phyloP scores from a whole-genome alignment of 2,797 vertebrate genomes.

The Enteromius treurensis region DNA sequence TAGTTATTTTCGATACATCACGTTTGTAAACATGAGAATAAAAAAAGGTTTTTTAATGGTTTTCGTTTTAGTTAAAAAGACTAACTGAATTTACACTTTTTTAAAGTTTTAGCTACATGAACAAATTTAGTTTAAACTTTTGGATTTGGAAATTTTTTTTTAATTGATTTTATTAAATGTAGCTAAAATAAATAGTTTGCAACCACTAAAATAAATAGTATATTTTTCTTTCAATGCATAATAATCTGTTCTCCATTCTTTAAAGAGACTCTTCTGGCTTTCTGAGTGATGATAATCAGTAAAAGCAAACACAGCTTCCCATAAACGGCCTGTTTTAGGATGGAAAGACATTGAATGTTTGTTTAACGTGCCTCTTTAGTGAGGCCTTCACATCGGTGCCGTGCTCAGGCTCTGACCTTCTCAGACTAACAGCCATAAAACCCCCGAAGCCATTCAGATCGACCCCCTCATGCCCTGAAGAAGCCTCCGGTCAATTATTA shows the following conservation, averaged over 20 bases:
- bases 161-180: too few species aligned
- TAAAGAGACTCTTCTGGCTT: not conserved
- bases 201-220: too few species aligned
- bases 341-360: constrained; percentile 6
- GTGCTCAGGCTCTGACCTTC: constrained; percentile 45
- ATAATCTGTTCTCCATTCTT: not conserved
- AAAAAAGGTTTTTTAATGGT: not conserved
- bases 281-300: not conserved
- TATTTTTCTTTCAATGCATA: not conserved
- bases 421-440: constrained; percentile 60
- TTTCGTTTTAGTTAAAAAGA: not conserved
- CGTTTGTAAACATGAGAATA: not conserved
- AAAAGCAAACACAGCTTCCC: constrained; percentile 6
- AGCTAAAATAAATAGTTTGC: too few species aligned
- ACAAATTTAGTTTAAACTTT: too few species aligned
- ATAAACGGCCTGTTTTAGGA: constrained; percentile 17
- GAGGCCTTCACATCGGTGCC: not conserved
- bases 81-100: too few species aligned
- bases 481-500: constrained; percentile 68
- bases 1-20: not conserved
- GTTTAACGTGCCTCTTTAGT: constrained; percentile 16
- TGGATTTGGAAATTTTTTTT: too few species aligned
- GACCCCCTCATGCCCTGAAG: constrained; percentile 58
- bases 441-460: constrained; percentile 61
- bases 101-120: too few species aligned